Percentiles rank a stretch among this genome's conserved stretches.
phyloP scores from a whole-genome alignment of 1,140 invertebrate species.

The Stegodyphus dumicola region DNA sequence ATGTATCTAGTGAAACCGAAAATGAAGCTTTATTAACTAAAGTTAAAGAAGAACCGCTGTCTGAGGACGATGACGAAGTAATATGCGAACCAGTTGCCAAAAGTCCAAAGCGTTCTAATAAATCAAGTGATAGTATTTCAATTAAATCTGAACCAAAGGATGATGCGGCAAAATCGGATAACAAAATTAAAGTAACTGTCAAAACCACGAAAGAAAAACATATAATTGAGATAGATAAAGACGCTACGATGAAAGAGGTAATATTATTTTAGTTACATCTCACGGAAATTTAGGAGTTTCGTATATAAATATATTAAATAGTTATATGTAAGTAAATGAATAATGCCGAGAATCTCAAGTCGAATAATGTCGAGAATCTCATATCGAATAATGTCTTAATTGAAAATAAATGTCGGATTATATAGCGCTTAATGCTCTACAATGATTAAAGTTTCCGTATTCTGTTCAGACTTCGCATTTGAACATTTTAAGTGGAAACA shows the following conservation, averaged over 20 bases:
- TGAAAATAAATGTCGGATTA: no score
- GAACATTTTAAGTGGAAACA: no score
- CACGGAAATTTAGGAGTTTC: no score
- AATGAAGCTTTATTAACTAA: background rate
- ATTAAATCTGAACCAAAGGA: constrained; percentile 18
- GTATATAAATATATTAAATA: no score
- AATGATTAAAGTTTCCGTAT: no score
- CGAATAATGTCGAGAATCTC: no score
- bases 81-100: background rate
- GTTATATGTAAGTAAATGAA: no score
- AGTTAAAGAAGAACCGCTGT: constrained; percentile 23
- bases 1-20: no score
- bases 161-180: background rate
- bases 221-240: constrained; percentile 83
- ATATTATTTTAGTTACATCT: background rate
- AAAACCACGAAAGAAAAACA: constrained; percentile 97
- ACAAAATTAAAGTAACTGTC: constrained; percentile 83
- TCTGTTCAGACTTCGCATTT: no score
- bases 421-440: no score
- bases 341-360: no score
- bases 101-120: constrained; percentile 15
- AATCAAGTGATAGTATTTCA: background rate
- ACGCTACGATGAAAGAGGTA: constrained; percentile 84
- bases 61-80: constrained; percentile 4
- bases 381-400: no score